Base-by-base conservation (phyloP, 2,888 invertebrate genomes). In the Acleris emargana region DNA sequence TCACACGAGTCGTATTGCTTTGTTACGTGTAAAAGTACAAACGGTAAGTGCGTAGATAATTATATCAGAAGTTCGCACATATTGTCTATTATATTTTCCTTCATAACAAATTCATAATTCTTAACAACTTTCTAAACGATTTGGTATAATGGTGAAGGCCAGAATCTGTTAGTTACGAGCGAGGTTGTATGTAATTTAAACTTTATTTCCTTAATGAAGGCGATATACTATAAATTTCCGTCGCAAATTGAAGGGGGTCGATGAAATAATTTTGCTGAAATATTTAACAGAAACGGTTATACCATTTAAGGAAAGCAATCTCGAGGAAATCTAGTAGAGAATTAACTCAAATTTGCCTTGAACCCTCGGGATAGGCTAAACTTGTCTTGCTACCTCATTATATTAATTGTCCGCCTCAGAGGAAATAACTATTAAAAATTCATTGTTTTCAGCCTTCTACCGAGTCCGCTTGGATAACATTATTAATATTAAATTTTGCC, bases 401-500 rank as follows among this genome's bases (percentile, higher is more conserved):
- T 80, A 83, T 86, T 89, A 88, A 88, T 89, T 86, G 85, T 75
- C 74, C 74, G 80, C 80, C 79, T 78, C 85, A 82, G 86, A 83
- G 76, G 84, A 85, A 82, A 84, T 85, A 86, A 86, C 86, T 88
- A 88, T 89, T 88, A 89, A 90, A 86, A 87, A 89, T 88, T 89
- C 84, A 88, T 87, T 85, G 84, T 87, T 84, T 80, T 77, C 77
- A 82, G 82, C 80, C 80, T 83, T 75, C 78, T 72, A 72, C 79
- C 76, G 78, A 86, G 80, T 85, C 84, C 75, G 73, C 78, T 79
- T 73, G 81, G 76, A 87, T 87, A 87, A 82, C 82, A 80, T 86
- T 89, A 87, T 91, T 86, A 91, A 91, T 91, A 89, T 89, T 91
- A 87, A 87, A 91, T 86, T 84, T 76, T 73, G 75, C 81, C 76